A percentile compares a stretch with the other conserved stretches of the same genome.
Conservation (phyloP, 2,113 vertebrate species). For the Aviceda subcristata region DNA sequence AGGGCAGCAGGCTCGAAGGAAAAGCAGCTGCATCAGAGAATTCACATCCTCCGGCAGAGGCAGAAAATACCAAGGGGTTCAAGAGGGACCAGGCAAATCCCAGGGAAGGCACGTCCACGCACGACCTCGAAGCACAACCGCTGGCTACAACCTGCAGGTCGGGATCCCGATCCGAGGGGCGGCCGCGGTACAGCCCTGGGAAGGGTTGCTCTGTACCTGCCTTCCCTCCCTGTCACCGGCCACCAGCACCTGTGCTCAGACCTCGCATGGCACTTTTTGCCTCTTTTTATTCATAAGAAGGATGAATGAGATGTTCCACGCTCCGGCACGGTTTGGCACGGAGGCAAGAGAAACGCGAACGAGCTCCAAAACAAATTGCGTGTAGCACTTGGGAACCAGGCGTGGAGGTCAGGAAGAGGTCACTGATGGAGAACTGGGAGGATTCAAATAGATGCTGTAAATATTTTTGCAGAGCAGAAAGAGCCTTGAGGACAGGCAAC, state of each 20-base stretch:
- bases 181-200: not conserved
- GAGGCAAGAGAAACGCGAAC: not conserved
- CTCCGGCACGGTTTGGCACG: not conserved
- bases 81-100: not conserved
- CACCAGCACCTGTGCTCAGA: not conserved
- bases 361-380: not conserved
- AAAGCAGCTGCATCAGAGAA: not conserved
- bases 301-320: constrained; percentile 34
- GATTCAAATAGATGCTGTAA: constrained; percentile 30
- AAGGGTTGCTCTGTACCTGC: not conserved
- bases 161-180: accelerated
- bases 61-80: not conserved
- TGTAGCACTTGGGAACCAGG: not conserved
- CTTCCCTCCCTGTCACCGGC: not conserved
- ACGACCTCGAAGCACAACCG: not conserved
- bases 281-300: not conserved
- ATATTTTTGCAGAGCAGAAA: constrained; percentile 36
- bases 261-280: not conserved
- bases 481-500: constrained; percentile 5
- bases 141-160: not conserved
- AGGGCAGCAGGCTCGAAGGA: not conserved
- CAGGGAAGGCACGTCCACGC: not conserved
- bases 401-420: not conserved
- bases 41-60: not conserved
- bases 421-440: not conserved